These are phyloP conservation scores for Sebastes schlegelii DNA, from an alignment of 2,113 vertebrate species.

Conservation along the genomic window DNA sequence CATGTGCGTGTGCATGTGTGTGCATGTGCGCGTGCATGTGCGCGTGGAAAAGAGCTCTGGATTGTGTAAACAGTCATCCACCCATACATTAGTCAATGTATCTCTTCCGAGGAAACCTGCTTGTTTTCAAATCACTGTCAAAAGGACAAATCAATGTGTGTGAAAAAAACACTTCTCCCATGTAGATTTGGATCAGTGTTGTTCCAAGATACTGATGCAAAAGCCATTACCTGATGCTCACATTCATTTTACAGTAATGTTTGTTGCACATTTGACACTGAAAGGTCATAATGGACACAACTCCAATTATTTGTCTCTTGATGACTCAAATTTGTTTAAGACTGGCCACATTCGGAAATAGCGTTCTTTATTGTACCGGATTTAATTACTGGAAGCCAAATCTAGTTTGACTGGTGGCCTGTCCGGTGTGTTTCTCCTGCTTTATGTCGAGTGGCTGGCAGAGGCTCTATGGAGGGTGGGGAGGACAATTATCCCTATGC, in stretches of 20 bases:
- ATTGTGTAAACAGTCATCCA: background rate
- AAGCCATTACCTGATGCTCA: background rate
- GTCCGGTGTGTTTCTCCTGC: constrained; percentile 17
- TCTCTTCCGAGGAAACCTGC: background rate
- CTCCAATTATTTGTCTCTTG: constrained; percentile 2
- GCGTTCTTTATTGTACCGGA: constrained; percentile 9
- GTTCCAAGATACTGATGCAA: background rate
- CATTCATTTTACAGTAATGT: background rate
- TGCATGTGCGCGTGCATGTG: background rate
- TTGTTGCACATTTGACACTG: constrained; percentile 15
- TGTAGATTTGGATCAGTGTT: background rate
- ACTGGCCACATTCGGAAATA: background rate
- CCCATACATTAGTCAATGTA: background rate
- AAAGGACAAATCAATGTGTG: background rate
- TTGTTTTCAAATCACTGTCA: background rate
- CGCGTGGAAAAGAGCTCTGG: background rate
- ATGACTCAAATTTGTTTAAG: constrained; percentile 9
- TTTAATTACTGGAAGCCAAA: constrained; percentile 24
- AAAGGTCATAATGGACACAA: background rate
- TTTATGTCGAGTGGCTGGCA: constrained; percentile 11
- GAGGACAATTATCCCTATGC: background rate
- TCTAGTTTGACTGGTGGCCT: constrained; percentile 22
- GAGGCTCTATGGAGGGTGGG: background rate
- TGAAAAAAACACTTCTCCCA: background rate
- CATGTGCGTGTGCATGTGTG: background rate